Base-by-base conservation (phyloP, 2,797 vertebrate genomes). In the Scarus forsteni region DNA sequence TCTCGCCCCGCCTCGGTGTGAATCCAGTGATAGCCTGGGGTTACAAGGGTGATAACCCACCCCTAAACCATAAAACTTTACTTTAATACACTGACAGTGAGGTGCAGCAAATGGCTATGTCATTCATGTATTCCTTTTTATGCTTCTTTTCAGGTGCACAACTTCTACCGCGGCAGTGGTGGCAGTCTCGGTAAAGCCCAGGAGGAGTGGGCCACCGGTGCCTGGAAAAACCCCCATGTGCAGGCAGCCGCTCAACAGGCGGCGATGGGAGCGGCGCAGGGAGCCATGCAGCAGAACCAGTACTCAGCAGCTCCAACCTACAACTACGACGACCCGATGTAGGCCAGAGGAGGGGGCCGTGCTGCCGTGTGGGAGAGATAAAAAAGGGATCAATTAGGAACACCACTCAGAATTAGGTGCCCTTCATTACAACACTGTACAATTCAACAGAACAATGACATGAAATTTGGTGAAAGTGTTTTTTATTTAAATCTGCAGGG, bases 201-300 rank as follows among this genome's bases (percentile, higher is more conserved):
- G 81, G 97, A 99, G 80, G 98, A 99, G 89, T 99, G 98, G 98
- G 94, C 97, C 81, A 95, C 95, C 0, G 98, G 98, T 1, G 97
- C 98, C 0, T 99, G 98, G 98, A 99, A 99, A 92, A 99, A 97
- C 77, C 97, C 98, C 0, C 97, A 99, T 0, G 97, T 98, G 15
- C 98, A 98, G 84, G 93, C 98, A 85, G 97, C 97, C 0, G 97
- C 97, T 0, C 97, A 99, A 92, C 97, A 95, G 15, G 97, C 96
- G 0, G 97, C 97, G 1, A 94, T 97, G 91, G 97, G 97, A 10
- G 97, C 96, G 0, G 96, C 96, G 0, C 91, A 98, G 89, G 96
- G 97, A 0, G 95, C 97, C 75, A 77, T 97, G 96, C 93, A 94
- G 66, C 91, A 93, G 77, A 91, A 93, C 86, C 95, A 98, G 88